Evolutionary conservation across 2,113 vertebrate genomes (phyloP).

Genomic region (Carassius auratus): DNA sequence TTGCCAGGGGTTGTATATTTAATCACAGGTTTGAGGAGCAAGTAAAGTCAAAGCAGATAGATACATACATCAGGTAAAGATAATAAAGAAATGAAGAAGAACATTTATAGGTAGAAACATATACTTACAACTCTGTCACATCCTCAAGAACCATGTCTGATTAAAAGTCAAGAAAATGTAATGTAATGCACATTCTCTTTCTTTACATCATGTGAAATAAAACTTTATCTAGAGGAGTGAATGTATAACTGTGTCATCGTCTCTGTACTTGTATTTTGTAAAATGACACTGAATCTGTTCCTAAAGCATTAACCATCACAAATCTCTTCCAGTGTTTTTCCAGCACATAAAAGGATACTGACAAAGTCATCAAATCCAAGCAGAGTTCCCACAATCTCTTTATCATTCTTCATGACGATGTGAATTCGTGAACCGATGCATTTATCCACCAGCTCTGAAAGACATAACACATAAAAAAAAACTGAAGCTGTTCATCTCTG

Average conservation of each 20-base stretch:
- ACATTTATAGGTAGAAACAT: neutral
- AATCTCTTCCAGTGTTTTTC: neutral
- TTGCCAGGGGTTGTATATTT: neutral
- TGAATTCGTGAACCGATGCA: slow-evolving; percentile 88
- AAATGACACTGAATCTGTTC: neutral
- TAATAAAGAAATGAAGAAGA: neutral
- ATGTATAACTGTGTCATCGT: neutral
- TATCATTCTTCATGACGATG: slow-evolving; percentile 92
- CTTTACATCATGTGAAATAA: neutral
- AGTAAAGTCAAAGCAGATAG: neutral
- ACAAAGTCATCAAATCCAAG: slow-evolving; percentile 95
- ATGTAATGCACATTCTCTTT: neutral
- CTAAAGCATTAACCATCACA: neutral
- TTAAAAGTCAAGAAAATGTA: slow-evolving; percentile 70
- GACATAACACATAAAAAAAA: neutral
- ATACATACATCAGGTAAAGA: neutral
- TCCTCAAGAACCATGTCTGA: slow-evolving; percentile 89
- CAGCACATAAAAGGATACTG: slow-evolving; percentile 86
- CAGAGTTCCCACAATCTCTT: slow-evolving; percentile 88
- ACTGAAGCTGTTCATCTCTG: neutral
- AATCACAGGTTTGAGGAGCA: neutral
- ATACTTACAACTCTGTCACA: slow-evolving; percentile 88
- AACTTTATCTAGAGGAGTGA: neutral
- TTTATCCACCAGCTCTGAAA: slow-evolving; percentile 89
- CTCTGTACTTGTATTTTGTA: neutral